Conservation (phyloP, 2,797 vertebrate genomes). For the Amblyopsis hoosieri region DNA sequence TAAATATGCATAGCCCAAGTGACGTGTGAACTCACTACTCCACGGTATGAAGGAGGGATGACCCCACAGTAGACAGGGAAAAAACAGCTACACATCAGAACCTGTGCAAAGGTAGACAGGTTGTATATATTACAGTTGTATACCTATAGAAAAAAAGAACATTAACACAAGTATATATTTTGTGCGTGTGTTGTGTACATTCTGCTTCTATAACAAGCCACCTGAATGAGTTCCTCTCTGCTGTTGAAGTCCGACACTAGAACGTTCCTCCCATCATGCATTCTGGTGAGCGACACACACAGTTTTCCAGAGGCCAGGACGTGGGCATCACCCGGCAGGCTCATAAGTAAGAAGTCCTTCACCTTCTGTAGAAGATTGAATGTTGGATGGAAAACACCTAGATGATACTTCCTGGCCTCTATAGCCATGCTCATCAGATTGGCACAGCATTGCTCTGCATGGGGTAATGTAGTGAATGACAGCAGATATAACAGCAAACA, state of each 20-base stretch:
- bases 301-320: slow-evolving; percentile 77
- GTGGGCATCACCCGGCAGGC: slow-evolving; percentile 85
- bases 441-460: slow-evolving; percentile 66
- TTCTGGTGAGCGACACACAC: slow-evolving; percentile 87
- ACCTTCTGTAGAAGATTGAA: slow-evolving; percentile 77
- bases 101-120: slow-evolving; percentile 65
- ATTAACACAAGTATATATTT: too few species aligned
- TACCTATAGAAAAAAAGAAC: too few species aligned
- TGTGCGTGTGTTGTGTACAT: background rate
- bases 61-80: slow-evolving; percentile 87
- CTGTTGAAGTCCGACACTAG: slow-evolving; percentile 87
- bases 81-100: slow-evolving; percentile 88
- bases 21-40: slow-evolving; percentile 81
- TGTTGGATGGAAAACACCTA: slow-evolving; percentile 84
- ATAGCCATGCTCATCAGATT: slow-evolving; percentile 62
- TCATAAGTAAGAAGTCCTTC: slow-evolving; percentile 59
- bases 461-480: background rate
- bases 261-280: slow-evolving; percentile 83
- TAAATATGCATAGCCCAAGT: too few species aligned
- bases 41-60: slow-evolving; percentile 86
- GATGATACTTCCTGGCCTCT: slow-evolving; percentile 74
- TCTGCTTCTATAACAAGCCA: slow-evolving; percentile 46
- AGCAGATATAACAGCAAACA: background rate
- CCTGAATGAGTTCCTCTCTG: slow-evolving; percentile 91
- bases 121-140: too few species aligned